A percentile compares a stretch with the other conserved stretches of the same genome.
phyloP scores from a whole-genome alignment of 2,888 invertebrate genomes.

The Mesorhabditis spiculigera region DNA sequence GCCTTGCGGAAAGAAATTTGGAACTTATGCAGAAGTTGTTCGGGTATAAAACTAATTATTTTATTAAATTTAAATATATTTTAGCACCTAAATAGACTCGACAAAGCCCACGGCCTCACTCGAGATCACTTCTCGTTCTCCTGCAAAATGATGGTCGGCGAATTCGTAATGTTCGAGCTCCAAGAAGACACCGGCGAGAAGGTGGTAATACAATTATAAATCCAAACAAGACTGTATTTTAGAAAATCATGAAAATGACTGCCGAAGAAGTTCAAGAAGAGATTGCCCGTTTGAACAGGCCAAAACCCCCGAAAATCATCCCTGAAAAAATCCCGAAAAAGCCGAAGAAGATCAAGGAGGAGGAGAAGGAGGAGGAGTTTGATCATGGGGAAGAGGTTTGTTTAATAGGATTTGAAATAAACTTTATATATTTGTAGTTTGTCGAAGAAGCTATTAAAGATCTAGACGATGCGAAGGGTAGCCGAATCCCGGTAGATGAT shows the following conservation, averaged over 20 bases:
- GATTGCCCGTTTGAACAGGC: slow-evolving; percentile 58
- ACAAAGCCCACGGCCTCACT: slow-evolving; percentile 66
- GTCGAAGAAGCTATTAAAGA: slow-evolving; percentile 5
- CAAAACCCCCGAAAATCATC: slow-evolving; percentile 11
- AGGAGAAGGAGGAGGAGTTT: slow-evolving; percentile 11
- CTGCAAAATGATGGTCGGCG: slow-evolving; percentile 77
- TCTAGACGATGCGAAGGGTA: slow-evolving; percentile 64
- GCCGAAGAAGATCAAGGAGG: slow-evolving; percentile 8
- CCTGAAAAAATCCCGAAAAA: background rate
- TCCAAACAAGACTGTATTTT: too few relatives aligned
- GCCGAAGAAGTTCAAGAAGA: slow-evolving; percentile 79
- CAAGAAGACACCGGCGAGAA: too few relatives aligned
- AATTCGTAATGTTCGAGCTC: too few relatives aligned
- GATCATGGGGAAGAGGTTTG: slow-evolving; percentile 8
- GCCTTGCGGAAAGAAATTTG: slow-evolving; percentile 69
- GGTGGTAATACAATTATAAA: too few relatives aligned
- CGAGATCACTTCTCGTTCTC: slow-evolving; percentile 89
- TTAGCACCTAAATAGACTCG: slow-evolving; percentile 73
- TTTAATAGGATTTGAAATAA: background rate
- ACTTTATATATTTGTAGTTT: background rate
- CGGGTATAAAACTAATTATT: slow-evolving; percentile 59
- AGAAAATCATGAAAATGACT: slow-evolving; percentile 67
- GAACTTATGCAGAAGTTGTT: slow-evolving; percentile 68
- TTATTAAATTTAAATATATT: slow-evolving; percentile 37
- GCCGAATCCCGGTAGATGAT: slow-evolving; percentile 86